Evolutionary conservation across 2,113 vertebrate genomes (phyloP).

Genomic region (Carassius gibelio): DNA sequence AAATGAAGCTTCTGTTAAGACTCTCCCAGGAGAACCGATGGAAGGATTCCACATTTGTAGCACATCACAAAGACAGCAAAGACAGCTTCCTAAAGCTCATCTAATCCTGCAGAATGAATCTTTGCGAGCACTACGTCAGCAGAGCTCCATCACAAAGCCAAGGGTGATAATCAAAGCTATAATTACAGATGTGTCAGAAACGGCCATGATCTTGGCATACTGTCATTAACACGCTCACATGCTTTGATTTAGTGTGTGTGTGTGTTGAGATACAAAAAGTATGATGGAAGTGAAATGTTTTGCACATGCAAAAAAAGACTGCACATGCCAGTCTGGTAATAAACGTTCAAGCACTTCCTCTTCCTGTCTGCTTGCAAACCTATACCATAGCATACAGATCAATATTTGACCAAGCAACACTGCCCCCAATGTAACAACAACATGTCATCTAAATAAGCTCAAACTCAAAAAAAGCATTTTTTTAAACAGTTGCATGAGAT

Average conservation of each 20-base stretch:
- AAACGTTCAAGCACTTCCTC: slow-evolving; percentile 25
- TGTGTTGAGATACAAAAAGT: not conserved
- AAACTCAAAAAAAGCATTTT: not conserved
- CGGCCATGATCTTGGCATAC: not conserved
- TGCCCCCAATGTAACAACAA: not conserved
- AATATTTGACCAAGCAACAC: not conserved
- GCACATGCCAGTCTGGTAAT: not conserved
- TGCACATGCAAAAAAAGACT: not conserved
- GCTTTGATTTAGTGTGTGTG: not conserved
- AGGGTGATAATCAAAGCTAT: not conserved
- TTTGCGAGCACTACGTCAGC: not conserved
- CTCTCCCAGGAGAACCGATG: not conserved
- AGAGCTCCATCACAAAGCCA: not conserved
- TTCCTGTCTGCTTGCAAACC: not conserved
- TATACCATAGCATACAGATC: not conserved
- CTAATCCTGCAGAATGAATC: slow-evolving; percentile 19
- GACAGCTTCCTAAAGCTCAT: not conserved
- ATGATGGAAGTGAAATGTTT: slow-evolving; percentile 20
- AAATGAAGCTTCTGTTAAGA: not conserved
- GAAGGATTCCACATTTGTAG: not conserved
- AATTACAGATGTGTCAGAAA: slow-evolving; percentile 25
- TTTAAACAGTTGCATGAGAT: not conserved
- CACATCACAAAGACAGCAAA: not conserved
- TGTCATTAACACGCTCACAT: not conserved
- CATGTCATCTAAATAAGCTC: not conserved